Percentiles rank a stretch among this genome's conserved stretches.
Conservation (phyloP, 1,140 invertebrate species). For the Asbolus verrucosus region DNA sequence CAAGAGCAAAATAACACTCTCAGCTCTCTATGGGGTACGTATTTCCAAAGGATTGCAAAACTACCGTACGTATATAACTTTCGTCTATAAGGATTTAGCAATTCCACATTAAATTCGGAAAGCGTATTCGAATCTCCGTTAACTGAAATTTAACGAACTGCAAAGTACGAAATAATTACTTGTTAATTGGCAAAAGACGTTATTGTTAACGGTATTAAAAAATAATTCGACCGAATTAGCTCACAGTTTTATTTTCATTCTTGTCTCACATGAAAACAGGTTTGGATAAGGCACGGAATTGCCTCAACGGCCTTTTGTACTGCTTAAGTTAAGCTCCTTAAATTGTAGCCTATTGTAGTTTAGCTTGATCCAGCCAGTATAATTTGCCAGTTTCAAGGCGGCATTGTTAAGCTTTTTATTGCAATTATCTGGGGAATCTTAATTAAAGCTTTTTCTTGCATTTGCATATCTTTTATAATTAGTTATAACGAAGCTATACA, state of each 20-base stretch:
- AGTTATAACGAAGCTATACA: constrained; percentile 30
- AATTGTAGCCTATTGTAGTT: constrained; percentile 40
- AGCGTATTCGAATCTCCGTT: constrained; percentile 13
- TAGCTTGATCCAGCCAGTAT: constrained; percentile 25
- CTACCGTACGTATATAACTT: constrained; percentile 20
- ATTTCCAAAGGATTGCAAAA: constrained; percentile 34
- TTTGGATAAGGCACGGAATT: constrained; percentile 9
- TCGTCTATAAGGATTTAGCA: constrained; percentile 6
- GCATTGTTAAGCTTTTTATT: constrained; percentile 47
- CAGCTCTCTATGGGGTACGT: constrained; percentile 30
- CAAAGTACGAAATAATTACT: constrained; percentile 15
- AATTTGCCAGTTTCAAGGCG: constrained; percentile 42
- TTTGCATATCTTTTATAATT: constrained; percentile 49
- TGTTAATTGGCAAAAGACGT: not conserved
- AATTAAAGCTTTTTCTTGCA: constrained; percentile 46
- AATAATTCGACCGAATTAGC: not conserved
- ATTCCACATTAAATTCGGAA: constrained; percentile 22
- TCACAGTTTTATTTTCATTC: not conserved
- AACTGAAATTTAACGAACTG: constrained; percentile 4
- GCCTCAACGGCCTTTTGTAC: constrained; percentile 23
- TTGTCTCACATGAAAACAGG: not conserved
- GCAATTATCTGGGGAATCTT: constrained; percentile 45
- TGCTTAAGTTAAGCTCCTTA: constrained; percentile 35
- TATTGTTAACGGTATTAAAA: not conserved
- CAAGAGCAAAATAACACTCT: constrained; percentile 38